Base-by-base conservation (phyloP, 1,140 invertebrate genomes). In the Goniozus legneri region DNA sequence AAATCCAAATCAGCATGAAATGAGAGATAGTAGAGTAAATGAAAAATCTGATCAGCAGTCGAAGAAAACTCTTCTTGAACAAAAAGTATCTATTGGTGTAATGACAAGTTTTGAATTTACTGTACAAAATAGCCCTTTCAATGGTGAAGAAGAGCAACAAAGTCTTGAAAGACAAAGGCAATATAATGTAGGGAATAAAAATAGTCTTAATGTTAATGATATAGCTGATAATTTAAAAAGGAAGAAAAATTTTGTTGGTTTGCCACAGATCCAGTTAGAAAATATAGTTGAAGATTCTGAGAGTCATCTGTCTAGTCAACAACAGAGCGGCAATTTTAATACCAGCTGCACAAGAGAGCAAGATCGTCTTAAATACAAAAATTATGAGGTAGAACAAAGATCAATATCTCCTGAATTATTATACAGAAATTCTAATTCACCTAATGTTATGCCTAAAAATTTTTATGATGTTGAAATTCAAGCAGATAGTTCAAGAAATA, bases 101-200 rank as follows among this genome's bases (percentile, higher is more conserved):
- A 85, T 84, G 80, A 84, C 83, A 2, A 86, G 83, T 67, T 84
- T 85, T 69, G 83, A 86, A 69, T 77, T 84, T 48, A 81, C 80
- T 2, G 69, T 84, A n/a, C 68, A 76, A 43, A 75, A 76, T 34
- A 73, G 58, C 55, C 69, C 64, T 19, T 61, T 65, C 30, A 0
- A 55, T 1, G 65, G 70, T 1, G 35, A 43, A 8, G 66, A 66
- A 8, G 44, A 77, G 74, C 49, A 77, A 67, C 33, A 80, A 62
- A 53, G 66, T 64, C 27, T 75, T 62, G 72, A 44, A 65, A 67
- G 47, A 54, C 49, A 69, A 69, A 33, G 73, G 67, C 62, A 71
- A 67, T 58, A 67, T 70, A 41, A 36, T 61, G 22, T 64, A 62
- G 12, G 67, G 56, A 56, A 50, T 44, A 36, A 66, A 65, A 54